Evolutionary conservation across 2,888 invertebrate genomes (phyloP).

Genomic region (Sarcophaga subvicina): DNA sequence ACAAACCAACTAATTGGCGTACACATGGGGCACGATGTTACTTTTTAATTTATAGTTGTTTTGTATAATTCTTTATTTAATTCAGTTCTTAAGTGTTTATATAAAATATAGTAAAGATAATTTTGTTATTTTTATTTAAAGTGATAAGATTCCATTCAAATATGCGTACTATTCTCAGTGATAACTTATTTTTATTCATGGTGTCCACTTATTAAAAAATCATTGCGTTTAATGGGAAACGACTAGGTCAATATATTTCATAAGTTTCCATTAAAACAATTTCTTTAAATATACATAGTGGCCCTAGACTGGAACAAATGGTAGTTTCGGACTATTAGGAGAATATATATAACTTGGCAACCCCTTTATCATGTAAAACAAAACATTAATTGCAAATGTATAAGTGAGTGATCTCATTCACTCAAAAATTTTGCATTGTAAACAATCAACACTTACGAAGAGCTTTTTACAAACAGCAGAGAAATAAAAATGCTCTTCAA

Average conservation of each 20-base stretch:
- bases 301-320: not conserved
- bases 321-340: not conserved
- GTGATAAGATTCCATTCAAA: too few relatives aligned
- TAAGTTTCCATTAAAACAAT: too few relatives aligned
- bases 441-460: not conserved
- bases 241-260: too few relatives aligned
- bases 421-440: not conserved
- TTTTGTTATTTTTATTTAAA: too few relatives aligned
- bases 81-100: too few relatives aligned
- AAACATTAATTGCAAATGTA: constrained; percentile 27
- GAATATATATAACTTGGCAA: constrained; percentile 14
- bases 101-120: too few relatives aligned
- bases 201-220: too few relatives aligned
- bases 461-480: not conserved
- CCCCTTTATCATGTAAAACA: not conserved
- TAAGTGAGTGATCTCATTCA: not conserved
- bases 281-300: too few relatives aligned
- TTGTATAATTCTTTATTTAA: not conserved
- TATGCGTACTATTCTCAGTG: too few relatives aligned
- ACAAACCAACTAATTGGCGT: not conserved
- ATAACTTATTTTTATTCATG: too few relatives aligned
- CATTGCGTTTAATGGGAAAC: too few relatives aligned
- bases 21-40: not conserved
- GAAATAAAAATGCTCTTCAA: not conserved
- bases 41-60: not conserved